These are phyloP conservation scores for Agrypnia vestita DNA, from an alignment of 1,140 invertebrate genomes.

Conservation along the genomic window DNA sequence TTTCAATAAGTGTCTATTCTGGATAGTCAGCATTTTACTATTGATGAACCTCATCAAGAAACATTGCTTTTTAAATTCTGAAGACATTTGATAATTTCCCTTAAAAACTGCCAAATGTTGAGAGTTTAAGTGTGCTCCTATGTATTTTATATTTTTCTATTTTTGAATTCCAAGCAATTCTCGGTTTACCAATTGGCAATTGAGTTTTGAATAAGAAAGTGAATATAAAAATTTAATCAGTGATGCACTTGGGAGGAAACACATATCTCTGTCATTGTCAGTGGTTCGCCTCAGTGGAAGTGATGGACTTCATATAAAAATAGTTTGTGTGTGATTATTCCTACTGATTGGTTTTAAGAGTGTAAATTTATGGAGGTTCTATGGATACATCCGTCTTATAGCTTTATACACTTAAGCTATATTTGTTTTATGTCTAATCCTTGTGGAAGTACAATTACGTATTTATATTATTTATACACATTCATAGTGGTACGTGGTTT, in stretches of 20 bases:
- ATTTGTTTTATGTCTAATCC: constrained; percentile 10
- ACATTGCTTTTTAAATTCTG: no score
- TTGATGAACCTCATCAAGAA: no score
- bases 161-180: background rate
- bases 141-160: no score
- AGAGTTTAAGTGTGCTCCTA: no score
- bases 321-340: constrained; percentile 35
- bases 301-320: constrained; percentile 32
- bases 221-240: constrained; percentile 16
- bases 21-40: no score
- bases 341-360: constrained; percentile 15
- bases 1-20: no score
- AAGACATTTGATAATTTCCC: no score
- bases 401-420: background rate
- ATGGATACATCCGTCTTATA: background rate
- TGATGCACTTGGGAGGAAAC: background rate
- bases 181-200: background rate
- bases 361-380: background rate
- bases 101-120: no score
- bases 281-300: constrained; percentile 49
- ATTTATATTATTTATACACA: constrained; percentile 11
- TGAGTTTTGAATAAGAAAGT: constrained; percentile 37
- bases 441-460: constrained; percentile 4
- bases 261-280: constrained; percentile 54
- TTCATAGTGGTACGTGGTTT: constrained; percentile 11